Base-by-base conservation (phyloP, 2,888 invertebrate genomes). In the Ochropacha duplaris region DNA sequence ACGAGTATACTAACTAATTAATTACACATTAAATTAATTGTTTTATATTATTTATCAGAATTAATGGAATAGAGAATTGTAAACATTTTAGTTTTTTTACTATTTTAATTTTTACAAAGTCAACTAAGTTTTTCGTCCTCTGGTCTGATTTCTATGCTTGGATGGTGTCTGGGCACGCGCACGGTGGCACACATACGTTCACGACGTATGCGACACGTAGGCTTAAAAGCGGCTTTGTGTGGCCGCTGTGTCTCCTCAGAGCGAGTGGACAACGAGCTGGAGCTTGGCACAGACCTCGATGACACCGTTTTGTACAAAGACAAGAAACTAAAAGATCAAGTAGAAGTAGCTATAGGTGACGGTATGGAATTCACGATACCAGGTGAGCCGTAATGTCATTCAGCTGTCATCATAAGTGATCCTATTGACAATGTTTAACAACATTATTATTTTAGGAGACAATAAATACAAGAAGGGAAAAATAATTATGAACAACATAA, bases 341-440 rank as follows among this genome's bases (percentile, higher is more conserved):
- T 97, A 69, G 98, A 98, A 93, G 97, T 98, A 67, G 97, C 97
- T 64, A 97, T 98, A 79, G 97, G 97, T 54, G 97, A 97, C 84
- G 97, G 97, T 69, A 97, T 98, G 96, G 98, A 98, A 88, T 97
- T 98, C 81, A 97, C 97, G 55, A 97, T 98, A 93, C 97, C 97
- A 88, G 97, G 97, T 95, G 94, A 73, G 51, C 39, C 56, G 50
- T 19, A 26, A 55, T 31, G 49, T 57, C 16, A 49, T 36, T 22
- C 24, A 51, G 26, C 55, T 19, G 16, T 50, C 51, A 50, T 54
- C 51, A 50, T 54, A 26, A 54, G 56, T 28, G n/a, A 19, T 49
- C 31, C 26, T 28, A 6, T 19, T 54, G 54, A 52, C 54, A 50
- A 55, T 39, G 22, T 44, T 8, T 55, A n/a, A 22, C 54, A 14